phyloP scores from a whole-genome alignment of 2,797 vertebrate genomes.

The Todus mexicanus region DNA sequence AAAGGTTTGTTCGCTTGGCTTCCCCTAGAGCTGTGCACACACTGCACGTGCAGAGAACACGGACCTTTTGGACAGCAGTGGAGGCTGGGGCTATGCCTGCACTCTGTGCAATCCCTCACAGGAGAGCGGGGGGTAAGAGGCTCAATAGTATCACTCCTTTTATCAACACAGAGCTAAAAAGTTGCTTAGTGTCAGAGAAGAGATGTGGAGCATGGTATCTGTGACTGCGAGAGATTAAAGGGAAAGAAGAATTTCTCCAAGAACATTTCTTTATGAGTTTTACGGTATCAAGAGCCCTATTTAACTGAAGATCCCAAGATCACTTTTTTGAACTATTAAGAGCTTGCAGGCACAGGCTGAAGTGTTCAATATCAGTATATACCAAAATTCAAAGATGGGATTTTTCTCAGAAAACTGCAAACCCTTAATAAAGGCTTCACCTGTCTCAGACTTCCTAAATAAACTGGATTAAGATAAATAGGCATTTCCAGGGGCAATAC shows the following conservation, averaged over 20 bases:
- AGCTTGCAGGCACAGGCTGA: not conserved
- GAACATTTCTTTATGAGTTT: not conserved
- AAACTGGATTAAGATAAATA: not conserved
- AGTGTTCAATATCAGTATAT: not conserved
- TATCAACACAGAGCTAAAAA: not conserved
- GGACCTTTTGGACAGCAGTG: not conserved
- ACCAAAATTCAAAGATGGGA: not conserved
- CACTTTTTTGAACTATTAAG: not conserved
- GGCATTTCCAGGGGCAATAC: not conserved
- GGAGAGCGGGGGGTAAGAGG: not conserved
- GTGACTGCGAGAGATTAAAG: not conserved
- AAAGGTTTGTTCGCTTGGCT: not conserved
- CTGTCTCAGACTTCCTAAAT: not conserved
- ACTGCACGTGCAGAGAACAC: rapidly evolving
- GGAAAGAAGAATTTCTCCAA: not conserved
- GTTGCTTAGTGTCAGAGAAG: not conserved
- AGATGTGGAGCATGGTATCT: not conserved
- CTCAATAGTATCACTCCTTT: not conserved
- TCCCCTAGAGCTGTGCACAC: not conserved
- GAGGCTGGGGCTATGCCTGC: not conserved
- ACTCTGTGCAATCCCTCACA: not conserved
- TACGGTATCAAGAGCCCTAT: rapidly evolving
- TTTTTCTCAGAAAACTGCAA: not conserved
- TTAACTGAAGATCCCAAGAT: not conserved
- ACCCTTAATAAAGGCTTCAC: not conserved